Conservation (phyloP, 2,888 invertebrate species). For the Acanthosepion lycidas region DNA sequence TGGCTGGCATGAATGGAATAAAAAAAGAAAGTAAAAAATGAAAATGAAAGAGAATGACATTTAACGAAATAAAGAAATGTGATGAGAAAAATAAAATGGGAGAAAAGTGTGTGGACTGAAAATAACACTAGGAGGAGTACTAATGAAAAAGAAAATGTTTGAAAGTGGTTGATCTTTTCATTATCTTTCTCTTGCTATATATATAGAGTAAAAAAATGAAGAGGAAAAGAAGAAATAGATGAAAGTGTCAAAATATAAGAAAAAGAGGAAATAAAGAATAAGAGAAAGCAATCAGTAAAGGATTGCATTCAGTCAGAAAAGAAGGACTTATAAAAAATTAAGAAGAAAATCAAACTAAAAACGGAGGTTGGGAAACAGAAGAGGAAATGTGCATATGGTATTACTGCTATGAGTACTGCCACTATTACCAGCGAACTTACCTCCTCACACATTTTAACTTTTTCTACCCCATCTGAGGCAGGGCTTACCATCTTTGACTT, state of each 20-base stretch:
- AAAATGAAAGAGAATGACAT: not conserved
- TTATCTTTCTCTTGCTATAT: no score
- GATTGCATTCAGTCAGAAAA: not conserved
- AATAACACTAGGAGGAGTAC: no score
- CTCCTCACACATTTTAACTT: not conserved
- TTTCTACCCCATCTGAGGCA: not conserved
- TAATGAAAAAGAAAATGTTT: not conserved
- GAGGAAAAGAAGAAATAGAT: no score
- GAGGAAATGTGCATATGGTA: not conserved
- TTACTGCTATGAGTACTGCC: slow-evolving; percentile 23
- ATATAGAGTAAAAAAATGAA: no score
- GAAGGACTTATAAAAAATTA: not conserved
- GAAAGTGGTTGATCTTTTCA: not conserved
- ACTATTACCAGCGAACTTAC: not conserved
- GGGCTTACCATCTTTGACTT: slow-evolving; percentile 46
- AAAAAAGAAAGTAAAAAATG: not conserved
- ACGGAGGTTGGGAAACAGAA: not conserved
- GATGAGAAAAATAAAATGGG: no score
- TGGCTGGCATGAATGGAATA: not conserved
- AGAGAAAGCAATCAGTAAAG: not conserved
- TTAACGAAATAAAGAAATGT: no score
- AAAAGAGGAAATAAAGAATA: not conserved
- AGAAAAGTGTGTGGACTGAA: no score
- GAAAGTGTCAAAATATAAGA: no score
- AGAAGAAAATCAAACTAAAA: not conserved